Base-by-base conservation (phyloP, 2,113 vertebrate genomes). In the Rhinolophus sinicus region DNA sequence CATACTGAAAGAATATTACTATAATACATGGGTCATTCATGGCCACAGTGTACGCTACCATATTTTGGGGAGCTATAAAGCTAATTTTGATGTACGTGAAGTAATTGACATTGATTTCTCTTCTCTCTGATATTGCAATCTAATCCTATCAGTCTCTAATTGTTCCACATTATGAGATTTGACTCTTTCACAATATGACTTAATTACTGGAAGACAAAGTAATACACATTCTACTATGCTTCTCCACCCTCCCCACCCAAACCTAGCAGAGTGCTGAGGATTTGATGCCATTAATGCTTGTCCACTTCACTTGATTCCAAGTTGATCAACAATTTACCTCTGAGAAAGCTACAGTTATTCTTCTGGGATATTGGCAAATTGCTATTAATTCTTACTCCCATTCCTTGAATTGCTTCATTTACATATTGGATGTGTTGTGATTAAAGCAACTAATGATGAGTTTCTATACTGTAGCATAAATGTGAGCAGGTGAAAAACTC, bases 381-480 rank as follows among this genome's bases (percentile, higher is more conserved):
- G 28, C 38, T 92, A 82, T 86, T 75, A 69, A 13, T 92, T 89
- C 80, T 89, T 67, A 38, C 44, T 65, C 28, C 19, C 24, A 54
- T 86, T 96, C 67, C 54, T 86, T 94, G 35, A 92, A 85, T 96
- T 11, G 16, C 28, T 81, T 88, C 33, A 86, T 72, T 91, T 93
- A 89, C 30, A 52, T 92, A 54, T 86, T 86, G 76, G 44, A 76
- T 67, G 28, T 89, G 47, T 38, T 93, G 14, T 83, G 64, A 87
- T 94, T 60, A 90, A 72, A 91, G 50, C 33, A 89, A 52, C 14
- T 95, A 65, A 58, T 54, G 38, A 38, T 96, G 52, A 93, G 38
- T 60, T 93, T 80, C 38, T 60, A 54, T 75, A 85, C 4, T 47
- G 8, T 52, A 76, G 33, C 38, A 72, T 28, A 92, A 81, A 81